Percentiles rank a stretch among this genome's conserved stretches.
Evolutionary conservation across 2,113 vertebrate species (phyloP).

Genomic region (Peromyscus maniculatus): DNA sequence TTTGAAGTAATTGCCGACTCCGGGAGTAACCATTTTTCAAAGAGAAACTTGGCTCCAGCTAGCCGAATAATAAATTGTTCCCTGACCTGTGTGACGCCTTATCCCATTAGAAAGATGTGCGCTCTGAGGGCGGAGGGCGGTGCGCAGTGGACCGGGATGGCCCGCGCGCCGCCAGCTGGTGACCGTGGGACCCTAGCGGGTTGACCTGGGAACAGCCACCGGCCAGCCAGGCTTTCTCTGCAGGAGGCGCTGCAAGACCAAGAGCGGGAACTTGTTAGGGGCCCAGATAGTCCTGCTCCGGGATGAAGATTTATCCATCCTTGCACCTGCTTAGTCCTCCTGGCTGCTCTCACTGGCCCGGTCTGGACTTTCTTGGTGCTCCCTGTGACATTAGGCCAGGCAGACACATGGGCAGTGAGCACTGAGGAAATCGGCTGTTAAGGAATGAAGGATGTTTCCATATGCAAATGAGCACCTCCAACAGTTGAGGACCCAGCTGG

Average conservation of each 20-base stretch:
- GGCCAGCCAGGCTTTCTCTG: neutral
- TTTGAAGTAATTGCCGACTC: conserved; percentile 98
- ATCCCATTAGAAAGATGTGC: conserved; percentile 92
- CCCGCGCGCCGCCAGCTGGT: fast-evolving
- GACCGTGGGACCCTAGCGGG: neutral
- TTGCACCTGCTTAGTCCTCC: neutral
- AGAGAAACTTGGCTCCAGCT: conserved; percentile 90
- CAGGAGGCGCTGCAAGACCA: neutral
- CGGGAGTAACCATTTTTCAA: conserved; percentile 95
- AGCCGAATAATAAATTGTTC: conserved; percentile 93
- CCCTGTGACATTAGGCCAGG: neutral
- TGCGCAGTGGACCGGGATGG: neutral
- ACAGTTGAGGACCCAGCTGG: conserved; percentile 22
- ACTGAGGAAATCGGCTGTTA: conserved; percentile 62
- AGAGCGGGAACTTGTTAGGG: neutral
- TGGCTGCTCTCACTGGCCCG: fast-evolving
- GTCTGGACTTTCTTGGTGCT: neutral
- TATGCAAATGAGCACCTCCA: conserved; percentile 71
- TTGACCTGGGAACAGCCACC: neutral
- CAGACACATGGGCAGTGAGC: neutral
- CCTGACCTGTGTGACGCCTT: conserved; percentile 91
- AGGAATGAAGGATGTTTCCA: conserved; percentile 58
- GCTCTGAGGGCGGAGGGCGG: conserved; percentile 54
- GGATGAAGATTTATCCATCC: neutral
- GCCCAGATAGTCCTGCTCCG: fast-evolving